phyloP scores from a whole-genome alignment of 2,888 invertebrate genomes.

The Lasius platythorax region DNA sequence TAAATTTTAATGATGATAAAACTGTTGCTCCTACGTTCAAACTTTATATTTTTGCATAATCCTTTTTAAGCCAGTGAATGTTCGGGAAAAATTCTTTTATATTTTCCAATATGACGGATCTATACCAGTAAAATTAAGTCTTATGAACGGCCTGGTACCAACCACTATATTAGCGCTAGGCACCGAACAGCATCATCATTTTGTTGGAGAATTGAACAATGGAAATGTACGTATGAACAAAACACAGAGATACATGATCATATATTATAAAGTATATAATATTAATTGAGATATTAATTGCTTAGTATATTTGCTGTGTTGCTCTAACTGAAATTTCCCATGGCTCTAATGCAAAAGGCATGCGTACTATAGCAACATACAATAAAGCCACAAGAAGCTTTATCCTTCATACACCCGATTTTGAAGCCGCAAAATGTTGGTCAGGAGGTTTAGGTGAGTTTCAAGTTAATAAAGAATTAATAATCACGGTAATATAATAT shows the following conservation, averaged over 20 bases:
- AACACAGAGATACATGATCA: not conserved
- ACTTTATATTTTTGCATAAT: slow-evolving; percentile 12
- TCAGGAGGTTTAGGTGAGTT: slow-evolving; percentile 94
- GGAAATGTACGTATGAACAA: slow-evolving; percentile 79
- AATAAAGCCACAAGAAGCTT: slow-evolving; percentile 93
- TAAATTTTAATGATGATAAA: not conserved
- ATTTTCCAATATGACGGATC: slow-evolving; percentile 83
- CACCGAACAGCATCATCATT: slow-evolving; percentile 85
- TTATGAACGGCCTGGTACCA: slow-evolving; percentile 86
- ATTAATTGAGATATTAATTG: slow-evolving; percentile 19
- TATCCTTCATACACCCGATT: slow-evolving; percentile 96
- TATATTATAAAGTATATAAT: slow-evolving; percentile 32
- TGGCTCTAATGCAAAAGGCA: slow-evolving; percentile 96
- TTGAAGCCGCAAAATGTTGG: slow-evolving; percentile 99
- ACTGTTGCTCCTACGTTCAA: not conserved
- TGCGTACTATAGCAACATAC: slow-evolving; percentile 96
- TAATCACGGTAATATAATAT: not conserved
- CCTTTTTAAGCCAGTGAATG: slow-evolving; percentile 54
- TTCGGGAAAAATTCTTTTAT: slow-evolving; percentile 59
- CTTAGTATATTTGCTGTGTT: slow-evolving; percentile 92
- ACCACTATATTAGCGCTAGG: slow-evolving; percentile 86
- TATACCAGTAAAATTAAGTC: slow-evolving; percentile 81
- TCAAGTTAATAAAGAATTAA: not conserved
- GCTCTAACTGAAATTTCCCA: slow-evolving; percentile 97
- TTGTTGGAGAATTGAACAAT: slow-evolving; percentile 80